Conservation (phyloP, 2,797 vertebrate species). For the Gobio occitaniae region DNA sequence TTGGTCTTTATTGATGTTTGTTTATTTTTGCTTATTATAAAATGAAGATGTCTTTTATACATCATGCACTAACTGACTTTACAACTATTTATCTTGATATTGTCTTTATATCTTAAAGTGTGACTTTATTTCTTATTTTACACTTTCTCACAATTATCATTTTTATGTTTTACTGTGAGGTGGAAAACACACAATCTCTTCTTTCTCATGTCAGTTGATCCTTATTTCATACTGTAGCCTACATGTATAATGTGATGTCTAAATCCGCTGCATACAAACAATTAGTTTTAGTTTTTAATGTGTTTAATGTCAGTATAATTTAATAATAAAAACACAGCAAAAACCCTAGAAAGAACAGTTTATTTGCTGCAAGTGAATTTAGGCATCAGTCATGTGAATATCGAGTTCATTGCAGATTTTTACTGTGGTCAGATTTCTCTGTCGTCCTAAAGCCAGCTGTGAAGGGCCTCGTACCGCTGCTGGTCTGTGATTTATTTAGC, state of each 20-base stretch:
- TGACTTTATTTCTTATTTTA: neutral
- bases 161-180: neutral
- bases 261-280: neutral
- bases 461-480: neutral
- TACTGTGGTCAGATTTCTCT: conserved; percentile 19
- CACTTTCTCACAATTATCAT: neutral
- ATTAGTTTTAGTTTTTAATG: neutral
- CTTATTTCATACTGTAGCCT: neutral
- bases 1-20: neutral
- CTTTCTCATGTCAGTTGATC: neutral
- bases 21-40: neutral
- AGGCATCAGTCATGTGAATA: neutral
- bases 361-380: conserved; percentile 7
- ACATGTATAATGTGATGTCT: neutral
- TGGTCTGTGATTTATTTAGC: conserved; percentile 24
- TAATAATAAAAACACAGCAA: neutral
- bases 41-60: neutral
- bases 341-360: neutral
- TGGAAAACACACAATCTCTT: neutral
- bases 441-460: neutral
- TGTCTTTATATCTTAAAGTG: neutral
- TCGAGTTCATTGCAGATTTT: neutral
- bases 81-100: neutral
- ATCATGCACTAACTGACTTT: neutral
- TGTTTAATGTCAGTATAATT: neutral